Base-by-base conservation (phyloP, 2,888 invertebrate species). In the Drosophila antonietae region DNA sequence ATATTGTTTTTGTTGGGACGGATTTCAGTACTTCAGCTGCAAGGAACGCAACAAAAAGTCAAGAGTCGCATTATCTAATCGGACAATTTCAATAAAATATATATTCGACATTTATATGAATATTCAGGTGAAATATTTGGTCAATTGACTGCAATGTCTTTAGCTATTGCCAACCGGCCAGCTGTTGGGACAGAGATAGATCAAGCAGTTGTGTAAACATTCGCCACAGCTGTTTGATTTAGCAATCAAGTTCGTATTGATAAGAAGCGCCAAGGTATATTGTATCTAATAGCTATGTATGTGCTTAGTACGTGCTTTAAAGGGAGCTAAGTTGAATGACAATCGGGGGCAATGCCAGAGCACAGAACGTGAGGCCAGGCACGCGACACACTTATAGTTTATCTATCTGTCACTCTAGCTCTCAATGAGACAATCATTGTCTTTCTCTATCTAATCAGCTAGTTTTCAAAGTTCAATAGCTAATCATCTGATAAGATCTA, bases 401-500 rank as follows among this genome's bases (percentile, higher is more conserved):
- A 10, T 49, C 47, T 44, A 0, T 44, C 28, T n/a, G 9, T 9
- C 15, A 8, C 46, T 28, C 20, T 46, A 6, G 6, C 28, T 28
- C 47, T 60, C 77, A 20, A 20, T 20, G 20, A 20, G 20, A 20
- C 20, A 20, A 20, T 74, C 61, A 49, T 51, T 41, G 41, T 41
- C n/a, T n/a, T n/a, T 8, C 37, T 14, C 37, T 66, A 82, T 71
- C 82, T 84, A 49, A 82, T 82, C 82, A 61, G 31, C 33, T 37
- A 60, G 23, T 75, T 59, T 63, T 23, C 46, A 49, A 49, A 51
- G 69, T 68, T 55, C 46, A 59, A 58, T 53, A 55, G 35, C 60
- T 60, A 75, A 81, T 70, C 47, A 63, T 80, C 44, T 73, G 84
- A 87, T 82, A 81, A 75, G 70, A 71, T 52, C 49, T 60, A 31